Evolutionary conservation across 2,888 invertebrate species (phyloP).

Genomic region (Macrosoma leucophasiata): DNA sequence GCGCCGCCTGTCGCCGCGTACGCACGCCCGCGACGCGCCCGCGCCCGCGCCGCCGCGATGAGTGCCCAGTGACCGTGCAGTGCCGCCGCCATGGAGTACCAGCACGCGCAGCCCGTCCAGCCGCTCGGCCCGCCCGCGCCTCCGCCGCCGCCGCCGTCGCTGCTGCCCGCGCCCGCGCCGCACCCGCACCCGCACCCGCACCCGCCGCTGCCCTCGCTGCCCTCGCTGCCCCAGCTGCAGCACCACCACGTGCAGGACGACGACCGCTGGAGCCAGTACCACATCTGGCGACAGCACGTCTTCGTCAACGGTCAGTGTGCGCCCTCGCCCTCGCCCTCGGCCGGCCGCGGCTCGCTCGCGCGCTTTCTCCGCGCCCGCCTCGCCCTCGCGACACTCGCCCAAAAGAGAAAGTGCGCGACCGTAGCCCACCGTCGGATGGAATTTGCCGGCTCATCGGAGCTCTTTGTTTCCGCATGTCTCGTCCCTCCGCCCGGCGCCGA

Average conservation of each 20-base stretch:
- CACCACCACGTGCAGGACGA: slow-evolving; percentile 78
- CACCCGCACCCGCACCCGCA: slow-evolving; percentile 78
- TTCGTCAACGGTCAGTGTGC: slow-evolving; percentile 83
- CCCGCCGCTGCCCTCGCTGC: slow-evolving; percentile 77
- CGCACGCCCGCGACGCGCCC: slow-evolving; percentile 46
- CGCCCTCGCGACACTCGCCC: slow-evolving; percentile 35
- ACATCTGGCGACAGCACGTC: slow-evolving; percentile 87
- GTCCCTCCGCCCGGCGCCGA: slow-evolving; percentile 7
- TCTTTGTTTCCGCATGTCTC: slow-evolving; percentile 49
- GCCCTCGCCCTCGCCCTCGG: slow-evolving; percentile 30
- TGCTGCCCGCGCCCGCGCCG: slow-evolving; percentile 79
- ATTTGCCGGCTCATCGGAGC: slow-evolving; percentile 52
- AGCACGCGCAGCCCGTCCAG: too few relatives aligned
- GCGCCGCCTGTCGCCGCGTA: slow-evolving; percentile 43
- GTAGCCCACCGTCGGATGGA: slow-evolving; percentile 42
- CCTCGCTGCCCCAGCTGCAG: slow-evolving; percentile 79
- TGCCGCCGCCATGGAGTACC: slow-evolving; percentile 60
- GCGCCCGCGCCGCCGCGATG: slow-evolving; percentile 54
- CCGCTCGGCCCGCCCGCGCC: slow-evolving; percentile 47
- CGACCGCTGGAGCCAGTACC: slow-evolving; percentile 84
- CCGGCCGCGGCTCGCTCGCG: slow-evolving; percentile 47
- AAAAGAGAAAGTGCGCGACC: slow-evolving; percentile 63
- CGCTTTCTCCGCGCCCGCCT: slow-evolving; percentile 29
- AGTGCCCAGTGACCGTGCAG: slow-evolving; percentile 44
- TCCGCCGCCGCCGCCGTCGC: slow-evolving; percentile 59